These are phyloP conservation scores for Metallyticus violacea DNA, from an alignment of 2,888 invertebrate genomes.

Conservation along the genomic window DNA sequence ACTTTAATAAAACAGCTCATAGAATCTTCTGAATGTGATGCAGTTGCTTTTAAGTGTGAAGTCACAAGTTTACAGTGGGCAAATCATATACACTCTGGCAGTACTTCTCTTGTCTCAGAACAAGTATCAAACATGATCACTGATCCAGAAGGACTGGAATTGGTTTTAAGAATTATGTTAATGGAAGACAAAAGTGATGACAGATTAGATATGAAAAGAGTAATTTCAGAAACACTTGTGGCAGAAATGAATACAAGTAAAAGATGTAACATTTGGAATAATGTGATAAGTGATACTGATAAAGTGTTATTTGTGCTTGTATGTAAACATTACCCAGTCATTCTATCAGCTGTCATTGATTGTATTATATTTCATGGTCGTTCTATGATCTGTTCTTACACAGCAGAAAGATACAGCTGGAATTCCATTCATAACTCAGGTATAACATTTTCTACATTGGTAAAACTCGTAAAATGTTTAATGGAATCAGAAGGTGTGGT, in stretches of 20 bases:
- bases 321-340: constrained; percentile 42
- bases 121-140: constrained; percentile 43
- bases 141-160: constrained; percentile 36
- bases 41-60: not conserved
- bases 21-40: not conserved
- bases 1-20: not conserved
- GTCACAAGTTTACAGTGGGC: not conserved
- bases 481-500: constrained; percentile 38
- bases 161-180: not conserved
- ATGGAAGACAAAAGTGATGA: constrained; percentile 34
- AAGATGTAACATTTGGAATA: constrained; percentile 44
- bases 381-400: constrained; percentile 28
- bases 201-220: constrained; percentile 37
- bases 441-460: constrained; percentile 53
- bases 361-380: constrained; percentile 49
- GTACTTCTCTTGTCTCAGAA: constrained; percentile 36
- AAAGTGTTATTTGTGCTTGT: constrained; percentile 41
- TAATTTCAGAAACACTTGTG: constrained; percentile 41
- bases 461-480: constrained; percentile 4
- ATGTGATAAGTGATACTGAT: constrained; percentile 41
- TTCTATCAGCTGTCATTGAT: constrained; percentile 47
- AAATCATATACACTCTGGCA: not conserved
- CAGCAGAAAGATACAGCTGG: constrained; percentile 41
- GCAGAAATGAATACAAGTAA: constrained; percentile 43
- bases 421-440: constrained; percentile 42